These are phyloP conservation scores for Anarhynchus alexandrinus DNA, from an alignment of 2,113 vertebrate genomes.

Conservation along the genomic window DNA sequence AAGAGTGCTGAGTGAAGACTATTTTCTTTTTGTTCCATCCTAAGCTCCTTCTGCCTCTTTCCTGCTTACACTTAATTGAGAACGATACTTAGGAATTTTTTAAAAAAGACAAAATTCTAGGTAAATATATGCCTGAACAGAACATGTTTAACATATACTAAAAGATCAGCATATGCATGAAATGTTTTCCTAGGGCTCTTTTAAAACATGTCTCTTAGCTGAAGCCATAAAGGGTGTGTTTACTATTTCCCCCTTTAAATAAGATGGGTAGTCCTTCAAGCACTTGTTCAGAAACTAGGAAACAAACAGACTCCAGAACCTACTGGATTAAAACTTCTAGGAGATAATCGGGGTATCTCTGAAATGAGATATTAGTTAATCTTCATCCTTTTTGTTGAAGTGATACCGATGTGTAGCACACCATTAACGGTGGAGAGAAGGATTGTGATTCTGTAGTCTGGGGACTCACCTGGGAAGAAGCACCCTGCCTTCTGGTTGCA, in stretches of 20 bases:
- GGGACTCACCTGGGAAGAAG: neutral
- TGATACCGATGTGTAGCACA: neutral
- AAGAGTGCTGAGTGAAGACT: neutral
- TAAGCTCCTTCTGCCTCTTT: neutral
- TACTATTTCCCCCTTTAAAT: neutral
- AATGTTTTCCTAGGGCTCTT: neutral
- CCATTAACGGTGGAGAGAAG: neutral
- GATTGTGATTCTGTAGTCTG: neutral
- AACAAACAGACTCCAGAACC: neutral
- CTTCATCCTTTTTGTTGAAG: neutral
- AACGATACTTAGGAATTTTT: neutral
- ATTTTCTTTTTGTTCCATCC: neutral
- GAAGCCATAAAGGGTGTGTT: neutral
- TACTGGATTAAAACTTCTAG: neutral
- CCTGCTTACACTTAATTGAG: neutral
- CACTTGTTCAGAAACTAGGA: neutral
- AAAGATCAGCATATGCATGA: neutral
- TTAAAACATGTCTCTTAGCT: neutral
- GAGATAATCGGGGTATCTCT: neutral
- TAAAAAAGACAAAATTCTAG: neutral
- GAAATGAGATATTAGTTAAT: neutral
- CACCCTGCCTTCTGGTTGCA: neutral
- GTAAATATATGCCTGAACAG: neutral
- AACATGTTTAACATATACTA: neutral
- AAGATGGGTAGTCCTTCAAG: neutral